These are phyloP conservation scores for Pteria penguin DNA, from an alignment of 2,888 invertebrate genomes.

Conservation along the genomic window DNA sequence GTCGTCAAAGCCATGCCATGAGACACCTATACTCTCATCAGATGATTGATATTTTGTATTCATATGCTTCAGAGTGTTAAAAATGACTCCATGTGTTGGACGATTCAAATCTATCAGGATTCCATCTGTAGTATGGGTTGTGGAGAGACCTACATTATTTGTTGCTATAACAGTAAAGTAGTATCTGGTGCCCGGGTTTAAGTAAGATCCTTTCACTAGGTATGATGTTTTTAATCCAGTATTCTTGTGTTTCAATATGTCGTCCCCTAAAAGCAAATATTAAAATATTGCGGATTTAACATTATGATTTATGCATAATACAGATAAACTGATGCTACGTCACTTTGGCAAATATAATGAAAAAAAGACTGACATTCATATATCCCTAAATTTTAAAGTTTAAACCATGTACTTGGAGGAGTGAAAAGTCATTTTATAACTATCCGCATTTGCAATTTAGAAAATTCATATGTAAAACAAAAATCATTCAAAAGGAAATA, in stretches of 20 bases:
- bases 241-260: not conserved
- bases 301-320: too few relatives aligned
- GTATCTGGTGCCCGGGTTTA: conserved; percentile 37
- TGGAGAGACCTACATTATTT: conserved; percentile 51
- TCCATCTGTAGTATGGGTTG: conserved; percentile 50
- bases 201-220: not conserved
- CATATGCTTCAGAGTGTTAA: conserved; percentile 41
- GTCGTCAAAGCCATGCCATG: conserved; percentile 58
- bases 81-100: conserved; percentile 44
- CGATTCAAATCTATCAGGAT: conserved; percentile 47
- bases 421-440: too few relatives aligned
- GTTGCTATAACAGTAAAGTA: conserved; percentile 50
- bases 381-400: too few relatives aligned
- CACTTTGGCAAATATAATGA: too few relatives aligned
- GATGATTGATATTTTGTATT: conserved; percentile 42
- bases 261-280: not conserved
- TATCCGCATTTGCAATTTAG: too few relatives aligned
- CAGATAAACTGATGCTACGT: too few relatives aligned
- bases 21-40: conserved; percentile 30
- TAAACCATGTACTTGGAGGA: too few relatives aligned
- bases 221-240: not conserved
- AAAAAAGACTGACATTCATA: too few relatives aligned
- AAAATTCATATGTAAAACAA: too few relatives aligned
- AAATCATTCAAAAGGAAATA: too few relatives aligned
- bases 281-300: too few relatives aligned